Conservation (phyloP, 2,113 vertebrate species). For the Sphyrna mokarran region DNA sequence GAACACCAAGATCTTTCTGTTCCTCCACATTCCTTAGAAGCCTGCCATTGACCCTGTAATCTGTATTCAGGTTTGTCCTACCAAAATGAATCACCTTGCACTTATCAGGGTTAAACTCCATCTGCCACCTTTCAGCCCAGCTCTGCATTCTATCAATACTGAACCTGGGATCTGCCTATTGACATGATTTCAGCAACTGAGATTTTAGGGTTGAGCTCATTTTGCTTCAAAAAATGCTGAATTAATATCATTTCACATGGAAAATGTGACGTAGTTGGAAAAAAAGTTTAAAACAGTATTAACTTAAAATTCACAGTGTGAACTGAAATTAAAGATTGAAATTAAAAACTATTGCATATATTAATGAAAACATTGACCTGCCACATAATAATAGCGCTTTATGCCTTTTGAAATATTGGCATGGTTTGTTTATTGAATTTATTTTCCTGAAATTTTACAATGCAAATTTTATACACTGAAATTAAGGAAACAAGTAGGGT, state of each 20-base stretch:
- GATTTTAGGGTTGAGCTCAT: neutral
- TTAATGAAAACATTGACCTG: neutral
- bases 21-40: too few relatives aligned
- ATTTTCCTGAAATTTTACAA: neutral
- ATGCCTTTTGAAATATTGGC: neutral
- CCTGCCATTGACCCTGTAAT: too few relatives aligned
- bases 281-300: neutral
- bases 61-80: too few relatives aligned
- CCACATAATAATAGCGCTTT: neutral
- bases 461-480: neutral
- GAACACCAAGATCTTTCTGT: too few relatives aligned
- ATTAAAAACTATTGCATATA: neutral
- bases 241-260: neutral
- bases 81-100: too few relatives aligned
- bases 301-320: neutral
- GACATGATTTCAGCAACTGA: neutral
- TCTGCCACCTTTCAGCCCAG: too few relatives aligned
- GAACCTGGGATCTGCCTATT: neutral
- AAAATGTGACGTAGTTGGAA: neutral
- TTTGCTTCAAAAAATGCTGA: neutral
- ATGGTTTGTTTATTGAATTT: neutral
- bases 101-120: too few relatives aligned
- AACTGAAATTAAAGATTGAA: neutral
- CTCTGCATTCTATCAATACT: neutral
- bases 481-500: neutral